Base-by-base conservation (phyloP, 2,797 vertebrate genomes). In the Acridotheres tristis region DNA sequence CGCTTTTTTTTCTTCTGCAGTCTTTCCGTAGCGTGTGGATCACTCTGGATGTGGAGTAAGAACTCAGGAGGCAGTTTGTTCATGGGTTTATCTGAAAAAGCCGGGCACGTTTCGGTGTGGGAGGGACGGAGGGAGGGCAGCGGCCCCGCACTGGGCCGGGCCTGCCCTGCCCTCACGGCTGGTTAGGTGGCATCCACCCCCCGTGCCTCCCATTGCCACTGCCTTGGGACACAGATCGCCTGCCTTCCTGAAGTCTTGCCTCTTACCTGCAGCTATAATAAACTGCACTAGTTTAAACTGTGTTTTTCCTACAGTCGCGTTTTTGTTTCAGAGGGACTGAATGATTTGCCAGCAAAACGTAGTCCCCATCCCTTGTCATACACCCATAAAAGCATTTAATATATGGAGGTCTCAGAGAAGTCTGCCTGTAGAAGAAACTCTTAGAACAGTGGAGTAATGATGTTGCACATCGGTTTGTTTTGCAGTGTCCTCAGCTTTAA, bases 241-340 rank as follows among this genome's bases (percentile, higher is more conserved):
- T 78, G 69, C 45, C 38, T 36, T 65, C 59, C 47, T 21, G 10
- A 40, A 20, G 57, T 10, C n/a, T 8, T 51, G 5, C 10, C 34
- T 47, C 51, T 57, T 47, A 42, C 12, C 55, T 42, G 43, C 43
- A 26, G 45, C 69, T 71, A 0, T 22, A 42, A 55, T 68, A 43
- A 72, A 54, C 25, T 14, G 21, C 5, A 1, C 11, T n/a, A 16
- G 10, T 61, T 43, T 4, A 34, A 69, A 26, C 48, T 38, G 1
- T 47, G 4, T 34, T 63, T 43, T 67, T 40, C 12, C 15, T 11
- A 8, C 7, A 1, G 9, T 43, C 4, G 1, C 1, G 0, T 14
- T 85, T 47, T 81, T 69, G n/a, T 69, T 61, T 48, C 14, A 5
- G 36, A 30, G 50, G 27, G 5, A 19, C 40, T 6, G 40, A 57